Evolutionary conservation across 2,113 vertebrate species (phyloP).

Genomic region (Megalops atlanticus): DNA sequence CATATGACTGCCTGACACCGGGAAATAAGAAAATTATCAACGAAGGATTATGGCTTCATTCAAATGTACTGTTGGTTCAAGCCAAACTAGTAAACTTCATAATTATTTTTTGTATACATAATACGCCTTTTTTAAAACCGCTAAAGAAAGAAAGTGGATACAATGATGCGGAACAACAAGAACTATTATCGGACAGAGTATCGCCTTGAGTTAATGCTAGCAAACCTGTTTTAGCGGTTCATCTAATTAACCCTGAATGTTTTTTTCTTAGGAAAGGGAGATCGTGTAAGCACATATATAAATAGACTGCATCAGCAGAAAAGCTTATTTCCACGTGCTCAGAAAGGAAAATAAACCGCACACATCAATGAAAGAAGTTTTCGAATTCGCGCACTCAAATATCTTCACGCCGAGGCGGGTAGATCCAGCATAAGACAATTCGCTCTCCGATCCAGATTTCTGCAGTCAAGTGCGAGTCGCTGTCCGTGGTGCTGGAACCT

Average conservation of each 20-base stretch:
- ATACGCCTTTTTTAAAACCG: constrained; percentile 42
- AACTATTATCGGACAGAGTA: neutral
- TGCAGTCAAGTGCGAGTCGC: constrained; percentile 59
- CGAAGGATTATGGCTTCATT: neutral
- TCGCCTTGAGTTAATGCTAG: neutral
- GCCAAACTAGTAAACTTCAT: constrained; percentile 62
- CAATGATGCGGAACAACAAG: neutral
- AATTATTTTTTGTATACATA: constrained; percentile 44
- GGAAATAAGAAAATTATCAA: neutral
- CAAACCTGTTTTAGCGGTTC: neutral
- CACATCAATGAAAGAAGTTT: neutral
- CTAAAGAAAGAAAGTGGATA: neutral
- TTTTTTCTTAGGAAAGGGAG: neutral
- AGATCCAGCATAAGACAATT: neutral
- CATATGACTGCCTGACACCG: neutral
- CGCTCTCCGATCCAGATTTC: constrained; percentile 29
- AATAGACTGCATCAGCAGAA: neutral
- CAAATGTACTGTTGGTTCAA: neutral
- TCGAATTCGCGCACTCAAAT: neutral
- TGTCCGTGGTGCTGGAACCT: constrained; percentile 69
- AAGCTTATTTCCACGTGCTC: constrained; percentile 8
- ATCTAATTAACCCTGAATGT: constrained; percentile 14
- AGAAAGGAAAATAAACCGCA: neutral
- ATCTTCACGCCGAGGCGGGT: neutral
- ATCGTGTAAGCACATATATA: neutral